Base-by-base conservation (phyloP, 1,140 invertebrate species). In the Drosophila sucinea region DNA sequence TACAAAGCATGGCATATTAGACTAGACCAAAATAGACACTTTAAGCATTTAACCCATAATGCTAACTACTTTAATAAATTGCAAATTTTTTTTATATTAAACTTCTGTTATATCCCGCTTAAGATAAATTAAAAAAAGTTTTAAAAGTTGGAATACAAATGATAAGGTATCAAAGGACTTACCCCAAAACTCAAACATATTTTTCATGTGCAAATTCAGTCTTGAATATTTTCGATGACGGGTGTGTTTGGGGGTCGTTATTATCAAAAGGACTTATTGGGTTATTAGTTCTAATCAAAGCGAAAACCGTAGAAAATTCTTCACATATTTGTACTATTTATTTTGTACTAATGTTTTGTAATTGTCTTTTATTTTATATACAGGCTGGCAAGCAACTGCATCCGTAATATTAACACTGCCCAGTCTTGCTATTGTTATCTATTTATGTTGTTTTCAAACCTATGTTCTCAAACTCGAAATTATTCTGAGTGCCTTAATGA, bases 381-480 rank as follows among this genome's bases (percentile, higher is more conserved):
- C 93, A 94, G 95, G 94, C 83, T 93, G 96, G 69, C 95, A 96
- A 55, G 95, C 98, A 58, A 93, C 97, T 57, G 92, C 96, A 68
- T 97, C 96, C 62, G 94, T 98, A 73, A 81, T 96, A 57, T 93
- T 98, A 44, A 97, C 96, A 71, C 94, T 97, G 77, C 97, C 97
- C 27, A 96, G 96, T 80, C 94, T 95, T 44, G 92, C 96, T 68
- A 97, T 96, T 60, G 95, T 96, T 29, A 93, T 97, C 30, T 98
- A 98, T 92, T 95, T 98, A 80, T 93, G 98, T 57, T 93, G 96
- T 60, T 98, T 97, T 95, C 97, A 98, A 93, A 96, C 96, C 69
- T 83, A 71, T 92, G 96, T 97, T 33, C 94, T 98, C 38, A 93
- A 96, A 76, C 93, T 98, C 73, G 97, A 98, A 93, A 95, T 97